These are phyloP conservation scores for Erythrolamprus reginae DNA, from an alignment of 2,113 vertebrate genomes.

Conservation along the genomic window DNA sequence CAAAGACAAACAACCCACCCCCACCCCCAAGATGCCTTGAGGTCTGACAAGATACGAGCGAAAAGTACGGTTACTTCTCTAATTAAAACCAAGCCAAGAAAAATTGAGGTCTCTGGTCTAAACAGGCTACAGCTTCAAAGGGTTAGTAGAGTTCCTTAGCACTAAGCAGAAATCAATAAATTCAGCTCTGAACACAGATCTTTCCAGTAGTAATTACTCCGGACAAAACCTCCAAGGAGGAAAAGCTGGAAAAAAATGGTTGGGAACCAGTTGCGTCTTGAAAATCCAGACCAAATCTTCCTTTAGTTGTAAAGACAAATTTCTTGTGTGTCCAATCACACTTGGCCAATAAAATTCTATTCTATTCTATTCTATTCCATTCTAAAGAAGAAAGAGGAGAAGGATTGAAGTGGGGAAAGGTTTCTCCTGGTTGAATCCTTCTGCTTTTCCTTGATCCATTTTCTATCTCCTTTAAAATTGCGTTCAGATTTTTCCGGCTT, in stretches of 20 bases:
- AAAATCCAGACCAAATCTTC: background rate
- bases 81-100: background rate
- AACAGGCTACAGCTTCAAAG: background rate
- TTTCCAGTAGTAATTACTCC: background rate
- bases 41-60: background rate
- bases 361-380: too few species aligned
- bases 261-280: background rate
- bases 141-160: too few species aligned
- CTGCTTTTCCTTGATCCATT: background rate
- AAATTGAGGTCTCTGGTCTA: background rate
- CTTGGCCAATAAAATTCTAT: too few species aligned
- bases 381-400: background rate
- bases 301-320: too few species aligned
- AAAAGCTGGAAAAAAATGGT: background rate
- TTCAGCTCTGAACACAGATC: too few species aligned
- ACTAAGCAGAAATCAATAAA: too few species aligned
- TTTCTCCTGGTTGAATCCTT: background rate
- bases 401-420: background rate
- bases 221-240: background rate
- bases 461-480: too few species aligned
- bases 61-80: background rate
- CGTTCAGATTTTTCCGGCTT: background rate
- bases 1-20: too few species aligned
- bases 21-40: background rate
- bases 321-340: too few species aligned